Base-by-base conservation (phyloP, 2,797 vertebrate species). In the Melanotaenia trifasciata region DNA sequence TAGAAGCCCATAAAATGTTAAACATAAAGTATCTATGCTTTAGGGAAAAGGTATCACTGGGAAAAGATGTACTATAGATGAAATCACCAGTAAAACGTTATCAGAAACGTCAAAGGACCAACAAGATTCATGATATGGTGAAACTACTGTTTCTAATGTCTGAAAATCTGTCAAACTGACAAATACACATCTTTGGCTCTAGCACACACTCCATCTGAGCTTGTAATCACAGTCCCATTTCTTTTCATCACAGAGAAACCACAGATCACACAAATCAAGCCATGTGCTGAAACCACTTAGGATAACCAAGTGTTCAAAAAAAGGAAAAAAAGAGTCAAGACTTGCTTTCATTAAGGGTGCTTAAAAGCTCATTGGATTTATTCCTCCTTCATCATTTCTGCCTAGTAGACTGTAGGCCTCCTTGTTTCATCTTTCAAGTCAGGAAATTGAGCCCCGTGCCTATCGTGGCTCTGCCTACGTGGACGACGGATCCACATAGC, bases 321-420 rank as follows among this genome's bases (percentile, higher is more conserved):
- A 45, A 2, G 12, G 36, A 38, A 38, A 40, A 45, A 78, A 47
- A 2, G 10, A 75, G 67, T 53, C 58, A 88, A 81, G 75, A 72
- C 71, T 72, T 85, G 65, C 73, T 88, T 91, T 92, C 69, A 90
- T 89, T 86, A 80, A 68, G 58, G 36, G 69, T 78, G 74, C 79
- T 94, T 93, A 90, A 92, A 92, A 89, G 67, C 72, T 79, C 85
- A 89, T 90, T 85, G 73, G 76, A 28, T 64, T 78, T 45, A 80
- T 67, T 62, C 45, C 66, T 51, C 66, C 83, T 81, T 82, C 72
- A 73, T 87, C 78, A 85, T 63, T 59, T 32, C 63, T 57, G n/a
- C 59, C 51, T 50, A 57, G 60, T 59, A 51, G 43, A 77, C 74
- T 76, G 71, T 45, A 58, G 58, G 40, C 73, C 72, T 5, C 70